Evolutionary conservation across 2,888 invertebrate genomes (phyloP).

Genomic region (Dendrolimus pini): DNA sequence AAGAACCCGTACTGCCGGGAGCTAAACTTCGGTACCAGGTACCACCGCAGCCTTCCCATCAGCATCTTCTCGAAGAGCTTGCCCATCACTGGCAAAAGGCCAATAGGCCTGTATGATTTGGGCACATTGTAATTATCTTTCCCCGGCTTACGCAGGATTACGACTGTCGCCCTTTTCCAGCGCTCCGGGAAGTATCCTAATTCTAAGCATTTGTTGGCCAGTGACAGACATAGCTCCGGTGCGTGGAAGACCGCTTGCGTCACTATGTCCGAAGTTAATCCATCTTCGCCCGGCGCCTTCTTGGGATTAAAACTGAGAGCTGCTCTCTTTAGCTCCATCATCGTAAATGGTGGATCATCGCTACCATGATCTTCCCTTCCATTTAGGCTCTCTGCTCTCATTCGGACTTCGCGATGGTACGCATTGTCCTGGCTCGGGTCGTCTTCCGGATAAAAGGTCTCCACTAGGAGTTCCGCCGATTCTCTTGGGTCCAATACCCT

Average conservation of each 20-base stretch:
- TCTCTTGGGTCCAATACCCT: background rate
- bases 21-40: no score
- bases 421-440: background rate
- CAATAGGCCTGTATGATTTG: no score
- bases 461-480: background rate
- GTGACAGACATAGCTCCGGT: no score
- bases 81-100: conserved; percentile 6
- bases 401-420: background rate
- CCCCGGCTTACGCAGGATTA: conserved; percentile 3
- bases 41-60: background rate
- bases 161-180: conserved; percentile 8
- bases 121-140: no score
- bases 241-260: no score
- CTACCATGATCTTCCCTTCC: background rate
- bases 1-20: no score
- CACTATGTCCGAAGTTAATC: conserved; percentile 16
- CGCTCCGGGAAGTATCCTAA: conserved; percentile 2
- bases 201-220: no score
- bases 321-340: conserved; percentile 5
- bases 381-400: background rate
- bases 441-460: conserved; percentile 6
- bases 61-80: conserved; percentile 6
- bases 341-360: conserved; percentile 10
- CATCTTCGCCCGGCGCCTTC: conserved; percentile 17
- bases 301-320: conserved; percentile 7